Percentiles rank a stretch among this genome's conserved stretches.
phyloP scores from a whole-genome alignment of 2,113 vertebrate species.

The Channa maculata region DNA sequence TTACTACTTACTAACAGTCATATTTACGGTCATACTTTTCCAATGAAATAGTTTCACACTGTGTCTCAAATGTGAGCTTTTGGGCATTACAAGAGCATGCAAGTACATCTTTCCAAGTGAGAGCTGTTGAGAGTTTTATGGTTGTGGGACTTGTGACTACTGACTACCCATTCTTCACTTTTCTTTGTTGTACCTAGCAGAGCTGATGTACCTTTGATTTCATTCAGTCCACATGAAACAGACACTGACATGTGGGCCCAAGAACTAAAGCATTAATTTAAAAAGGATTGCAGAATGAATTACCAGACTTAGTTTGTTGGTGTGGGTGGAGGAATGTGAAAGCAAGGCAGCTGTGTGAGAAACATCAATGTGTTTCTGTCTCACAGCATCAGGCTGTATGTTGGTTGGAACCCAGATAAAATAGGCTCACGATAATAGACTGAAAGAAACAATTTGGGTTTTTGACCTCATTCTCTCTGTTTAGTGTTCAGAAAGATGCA shows the following conservation, averaged over 20 bases:
- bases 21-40: too few species aligned
- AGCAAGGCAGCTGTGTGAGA: conserved; percentile 40
- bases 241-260: not conserved
- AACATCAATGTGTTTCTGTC: conserved; percentile 51
- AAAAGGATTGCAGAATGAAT: conserved; percentile 3
- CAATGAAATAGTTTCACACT: too few species aligned
- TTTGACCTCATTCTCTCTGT: conserved; percentile 28
- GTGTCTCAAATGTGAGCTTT: too few species aligned
- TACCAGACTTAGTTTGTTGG: conserved; percentile 14
- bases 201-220: not conserved
- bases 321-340: conserved; percentile 6
- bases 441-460: conserved; percentile 29
- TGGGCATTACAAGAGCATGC: too few species aligned
- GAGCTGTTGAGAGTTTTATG: too few species aligned
- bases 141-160: too few species aligned
- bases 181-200: too few species aligned
- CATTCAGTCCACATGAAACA: conserved; percentile 12
- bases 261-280: not conserved
- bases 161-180: too few species aligned
- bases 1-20: too few species aligned
- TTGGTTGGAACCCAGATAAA: conserved; percentile 40
- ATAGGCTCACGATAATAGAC: conserved; percentile 1
- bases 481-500: conserved; percentile 13
- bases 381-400: conserved; percentile 18
- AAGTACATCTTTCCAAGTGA: too few species aligned